Evolutionary conservation across 2,888 invertebrate species (phyloP).

Genomic region (Dorcus parallelipipedus): DNA sequence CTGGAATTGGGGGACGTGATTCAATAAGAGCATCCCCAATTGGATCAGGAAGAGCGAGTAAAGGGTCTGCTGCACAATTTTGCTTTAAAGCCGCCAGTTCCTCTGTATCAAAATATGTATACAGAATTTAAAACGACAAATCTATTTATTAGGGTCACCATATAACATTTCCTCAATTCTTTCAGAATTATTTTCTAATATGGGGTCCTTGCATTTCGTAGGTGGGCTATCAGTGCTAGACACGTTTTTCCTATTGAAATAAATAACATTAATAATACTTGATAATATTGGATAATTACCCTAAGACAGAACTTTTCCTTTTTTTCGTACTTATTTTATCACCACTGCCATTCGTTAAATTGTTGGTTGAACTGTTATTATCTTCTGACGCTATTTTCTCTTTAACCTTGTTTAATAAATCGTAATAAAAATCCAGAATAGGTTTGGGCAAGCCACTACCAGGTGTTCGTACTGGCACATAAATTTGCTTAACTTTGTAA

Average conservation of each 20-base stretch:
- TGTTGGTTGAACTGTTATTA: too few relatives aligned
- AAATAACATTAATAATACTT: not conserved
- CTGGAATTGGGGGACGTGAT: conserved; percentile 3
- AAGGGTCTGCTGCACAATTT: not conserved
- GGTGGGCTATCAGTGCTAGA: too few relatives aligned
- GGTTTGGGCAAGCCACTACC: conserved; percentile 39
- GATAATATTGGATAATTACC: too few relatives aligned
- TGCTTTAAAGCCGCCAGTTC: conserved; percentile 2
- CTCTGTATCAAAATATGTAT: not conserved
- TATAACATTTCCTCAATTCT: conserved; percentile 30
- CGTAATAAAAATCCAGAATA: conserved; percentile 39
- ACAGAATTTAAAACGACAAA: not conserved
- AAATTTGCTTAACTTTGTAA: conserved; percentile 43
- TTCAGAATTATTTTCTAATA: conserved; percentile 18
- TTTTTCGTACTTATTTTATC: too few relatives aligned
- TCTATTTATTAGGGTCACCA: conserved; percentile 20
- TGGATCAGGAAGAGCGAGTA: conserved; percentile 31
- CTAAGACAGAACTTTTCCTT: too few relatives aligned
- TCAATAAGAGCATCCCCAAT: conserved; percentile 32
- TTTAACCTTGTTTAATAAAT: conserved; percentile 27
- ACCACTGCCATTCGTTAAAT: too few relatives aligned
- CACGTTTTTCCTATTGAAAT: not conserved
- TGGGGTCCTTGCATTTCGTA: conserved; percentile 1
- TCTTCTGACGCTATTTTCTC: conserved; percentile 7
- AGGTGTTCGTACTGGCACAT: conserved; percentile 42